Percentiles rank a stretch among this genome's conserved stretches.
Evolutionary conservation across 2,888 invertebrate genomes (phyloP).

Genomic region (Platynereis dumerilii): DNA sequence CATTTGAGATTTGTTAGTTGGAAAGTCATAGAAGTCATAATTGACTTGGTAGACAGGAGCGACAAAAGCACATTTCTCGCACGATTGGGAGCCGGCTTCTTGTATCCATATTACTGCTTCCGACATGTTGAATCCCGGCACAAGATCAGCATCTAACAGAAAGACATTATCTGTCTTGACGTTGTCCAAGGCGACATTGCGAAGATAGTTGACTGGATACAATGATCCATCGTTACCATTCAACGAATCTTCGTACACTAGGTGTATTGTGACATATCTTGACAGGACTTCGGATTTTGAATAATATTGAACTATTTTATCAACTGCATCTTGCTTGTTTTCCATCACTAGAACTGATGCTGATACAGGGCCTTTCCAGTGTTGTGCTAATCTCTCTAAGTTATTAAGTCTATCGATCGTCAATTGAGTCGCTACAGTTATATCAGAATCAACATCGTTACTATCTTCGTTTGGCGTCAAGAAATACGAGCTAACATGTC

Average conservation of each 20-base stretch:
- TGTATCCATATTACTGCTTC: background rate
- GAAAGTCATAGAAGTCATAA: background rate
- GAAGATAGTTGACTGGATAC: background rate
- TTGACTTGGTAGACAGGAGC: background rate
- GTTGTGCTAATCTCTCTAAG: background rate
- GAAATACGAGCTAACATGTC: background rate
- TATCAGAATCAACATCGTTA: background rate
- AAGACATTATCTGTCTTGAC: background rate
- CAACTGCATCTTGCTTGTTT: background rate
- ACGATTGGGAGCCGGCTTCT: background rate
- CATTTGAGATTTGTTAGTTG: background rate
- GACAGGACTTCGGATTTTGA: background rate
- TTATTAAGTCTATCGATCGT: conserved; percentile 5
- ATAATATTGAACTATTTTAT: background rate
- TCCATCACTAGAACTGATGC: background rate
- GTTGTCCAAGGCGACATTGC: background rate
- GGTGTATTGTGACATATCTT: background rate
- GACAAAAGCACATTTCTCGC: background rate
- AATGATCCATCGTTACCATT: background rate
- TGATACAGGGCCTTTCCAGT: background rate
- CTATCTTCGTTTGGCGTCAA: background rate
- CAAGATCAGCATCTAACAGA: background rate
- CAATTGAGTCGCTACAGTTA: background rate
- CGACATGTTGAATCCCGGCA: background rate
- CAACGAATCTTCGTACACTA: background rate